Evolutionary conservation across 2,113 vertebrate genomes (phyloP).

Genomic region (Colaptes auratus): DNA sequence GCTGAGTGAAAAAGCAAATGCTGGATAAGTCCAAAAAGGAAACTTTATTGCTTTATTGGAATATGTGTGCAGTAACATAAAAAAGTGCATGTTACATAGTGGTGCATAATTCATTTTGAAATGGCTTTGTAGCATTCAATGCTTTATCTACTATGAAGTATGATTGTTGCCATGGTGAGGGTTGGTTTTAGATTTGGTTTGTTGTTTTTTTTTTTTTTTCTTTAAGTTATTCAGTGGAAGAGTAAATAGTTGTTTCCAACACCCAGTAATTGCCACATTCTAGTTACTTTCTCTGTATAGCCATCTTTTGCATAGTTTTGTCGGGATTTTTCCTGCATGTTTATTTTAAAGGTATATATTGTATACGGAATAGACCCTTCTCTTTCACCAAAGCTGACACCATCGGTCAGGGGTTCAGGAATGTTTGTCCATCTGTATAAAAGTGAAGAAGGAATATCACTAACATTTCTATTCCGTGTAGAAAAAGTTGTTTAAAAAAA

Average conservation of each 20-base stretch:
- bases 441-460: background rate
- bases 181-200: background rate
- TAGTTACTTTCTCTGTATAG: constrained; percentile 50
- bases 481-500: background rate
- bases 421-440: background rate
- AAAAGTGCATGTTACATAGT: constrained; percentile 4
- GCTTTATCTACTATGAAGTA: constrained; percentile 72
- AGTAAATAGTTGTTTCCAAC: constrained; percentile 74
- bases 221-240: constrained; percentile 76
- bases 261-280: constrained; percentile 71
- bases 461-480: background rate
- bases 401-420: background rate
- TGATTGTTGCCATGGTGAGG: constrained; percentile 81
- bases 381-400: background rate
- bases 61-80: background rate
- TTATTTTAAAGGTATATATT: constrained; percentile 34
- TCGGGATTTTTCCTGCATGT: background rate
- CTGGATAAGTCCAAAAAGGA: constrained; percentile 19
- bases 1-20: background rate
- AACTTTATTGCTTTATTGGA: constrained; percentile 10
- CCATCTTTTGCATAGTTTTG: constrained; percentile 34
- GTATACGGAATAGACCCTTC: background rate
- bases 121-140: constrained; percentile 64
- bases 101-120: constrained; percentile 50
- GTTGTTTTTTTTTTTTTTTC: constrained; percentile 67